Percentiles rank a stretch among this genome's conserved stretches.
These are phyloP conservation scores for Sebastes vulpes DNA, from an alignment of 2,797 vertebrate genomes.

Conservation along the genomic window DNA sequence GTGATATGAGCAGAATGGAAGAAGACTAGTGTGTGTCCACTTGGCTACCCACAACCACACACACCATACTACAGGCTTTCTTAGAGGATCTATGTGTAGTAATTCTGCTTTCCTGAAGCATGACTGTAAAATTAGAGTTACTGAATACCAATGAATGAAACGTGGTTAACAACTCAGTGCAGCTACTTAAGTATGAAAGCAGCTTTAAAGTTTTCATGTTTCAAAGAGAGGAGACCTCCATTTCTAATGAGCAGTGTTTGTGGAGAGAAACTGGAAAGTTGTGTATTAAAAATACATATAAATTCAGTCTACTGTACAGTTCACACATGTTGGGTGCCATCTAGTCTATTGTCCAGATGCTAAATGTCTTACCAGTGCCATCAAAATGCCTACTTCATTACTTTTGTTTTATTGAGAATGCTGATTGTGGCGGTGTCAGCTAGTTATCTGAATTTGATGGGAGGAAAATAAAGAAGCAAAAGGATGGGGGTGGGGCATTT, in stretches of 20 bases:
- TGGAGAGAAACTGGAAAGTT: neutral
- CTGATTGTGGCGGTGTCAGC: neutral
- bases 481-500: neutral
- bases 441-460: neutral
- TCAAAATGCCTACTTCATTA: fast-evolving
- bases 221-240: neutral
- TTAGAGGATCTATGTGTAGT: slow-evolving; percentile 58
- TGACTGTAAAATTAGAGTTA: neutral
- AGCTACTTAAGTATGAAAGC: neutral
- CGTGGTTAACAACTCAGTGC: neutral
- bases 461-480: neutral
- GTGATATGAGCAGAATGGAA: neutral
- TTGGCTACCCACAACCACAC: neutral
- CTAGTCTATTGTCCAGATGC: neutral
- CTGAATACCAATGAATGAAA: neutral
- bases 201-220: neutral
- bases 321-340: neutral
- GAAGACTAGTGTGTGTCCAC: neutral
- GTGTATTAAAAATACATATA: neutral
- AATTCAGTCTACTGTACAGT: neutral
- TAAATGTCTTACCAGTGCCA: neutral
- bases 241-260: neutral
- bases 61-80: neutral
- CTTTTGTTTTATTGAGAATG: neutral
- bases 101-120: slow-evolving; percentile 40